Base-by-base conservation (phyloP, 2,888 invertebrate genomes). In the Tortrix viridana region DNA sequence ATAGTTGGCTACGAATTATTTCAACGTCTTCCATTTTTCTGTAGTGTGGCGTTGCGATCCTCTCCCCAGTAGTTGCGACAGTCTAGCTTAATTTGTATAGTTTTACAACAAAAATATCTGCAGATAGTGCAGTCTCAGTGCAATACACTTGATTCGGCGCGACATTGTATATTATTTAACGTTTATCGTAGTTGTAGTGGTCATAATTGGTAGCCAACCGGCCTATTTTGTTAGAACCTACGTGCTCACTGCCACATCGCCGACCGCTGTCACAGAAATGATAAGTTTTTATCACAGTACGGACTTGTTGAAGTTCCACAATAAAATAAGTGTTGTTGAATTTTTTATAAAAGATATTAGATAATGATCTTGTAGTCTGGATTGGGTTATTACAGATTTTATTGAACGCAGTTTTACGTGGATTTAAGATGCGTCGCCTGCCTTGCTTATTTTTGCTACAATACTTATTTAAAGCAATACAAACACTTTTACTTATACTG, bases 341-440 rank as follows among this genome's bases (percentile, higher is more conserved):
- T 90, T 88, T 90, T 89, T 90, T 89, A 90, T 88, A 90, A 88
- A 88, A 85, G 85, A 89, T 89, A 90, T 88, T 88, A 91, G 88
- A 91, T 79, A 84, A 86, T 88, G 91, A 91, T 92, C 91, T 92
- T 91, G 92, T 92, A 92, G 87, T 92, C 92, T 91, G 92, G 92
- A 89, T 90, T 92, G 89, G 85, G 85, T 85, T 89, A 85, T 84
- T 82, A 86, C 81, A 91, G 88, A 91, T 89, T 91, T 89, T 91
- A 91, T 90, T 90, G 75, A 76, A 81, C 71, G 81, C 84, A 78
- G 77, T 83, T 81, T 77, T 79, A 72, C 68, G 68, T 74, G 66
- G 71, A 67, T 71, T 66, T 54, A 65, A 74, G 77, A 53, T 78
- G 74, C 84, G 84, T 77, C 89, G 89, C 86, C 87, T 77, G 77